phyloP scores from a whole-genome alignment of 2,797 vertebrate species.

The Dipus sagitta region DNA sequence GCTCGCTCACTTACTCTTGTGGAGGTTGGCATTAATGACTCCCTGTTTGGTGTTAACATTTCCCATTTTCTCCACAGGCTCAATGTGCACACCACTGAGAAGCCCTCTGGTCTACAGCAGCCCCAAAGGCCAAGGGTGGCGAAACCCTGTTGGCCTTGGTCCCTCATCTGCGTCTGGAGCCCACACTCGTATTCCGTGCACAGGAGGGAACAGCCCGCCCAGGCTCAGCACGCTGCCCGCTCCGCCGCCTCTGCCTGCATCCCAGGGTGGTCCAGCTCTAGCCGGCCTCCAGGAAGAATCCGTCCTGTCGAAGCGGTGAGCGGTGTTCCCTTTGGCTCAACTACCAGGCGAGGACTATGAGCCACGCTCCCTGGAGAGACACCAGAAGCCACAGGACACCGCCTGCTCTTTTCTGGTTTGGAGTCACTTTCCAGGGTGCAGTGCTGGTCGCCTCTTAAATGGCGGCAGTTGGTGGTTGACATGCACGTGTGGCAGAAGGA shows the following conservation, averaged over 20 bases:
- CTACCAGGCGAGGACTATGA: accelerated
- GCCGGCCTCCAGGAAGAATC: accelerated
- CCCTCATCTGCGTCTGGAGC: accelerated
- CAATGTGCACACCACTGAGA: accelerated
- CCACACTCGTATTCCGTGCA: accelerated
- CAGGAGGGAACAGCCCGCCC: accelerated
- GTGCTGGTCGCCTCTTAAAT: not conserved
- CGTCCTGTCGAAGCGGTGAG: accelerated
- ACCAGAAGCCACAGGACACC: accelerated
- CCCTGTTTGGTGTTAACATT: not conserved
- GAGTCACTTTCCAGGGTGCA: not conserved
- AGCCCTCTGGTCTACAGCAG: not conserved
- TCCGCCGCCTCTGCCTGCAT: too few species aligned
- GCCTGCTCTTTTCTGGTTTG: not conserved
- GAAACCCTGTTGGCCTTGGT: not conserved
- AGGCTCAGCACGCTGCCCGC: accelerated
- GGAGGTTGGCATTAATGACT: not conserved
- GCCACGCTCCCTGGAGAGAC: accelerated
- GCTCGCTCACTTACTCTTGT: not conserved
- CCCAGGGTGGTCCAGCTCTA: not conserved
- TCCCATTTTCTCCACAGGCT: not conserved
- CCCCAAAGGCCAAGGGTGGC: accelerated
- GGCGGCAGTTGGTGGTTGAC: not conserved
- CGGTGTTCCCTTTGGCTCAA: not conserved
- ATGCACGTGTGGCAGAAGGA: not conserved